These are phyloP conservation scores for Macaria liturata DNA, from an alignment of 2,888 invertebrate genomes.

Conservation along the genomic window DNA sequence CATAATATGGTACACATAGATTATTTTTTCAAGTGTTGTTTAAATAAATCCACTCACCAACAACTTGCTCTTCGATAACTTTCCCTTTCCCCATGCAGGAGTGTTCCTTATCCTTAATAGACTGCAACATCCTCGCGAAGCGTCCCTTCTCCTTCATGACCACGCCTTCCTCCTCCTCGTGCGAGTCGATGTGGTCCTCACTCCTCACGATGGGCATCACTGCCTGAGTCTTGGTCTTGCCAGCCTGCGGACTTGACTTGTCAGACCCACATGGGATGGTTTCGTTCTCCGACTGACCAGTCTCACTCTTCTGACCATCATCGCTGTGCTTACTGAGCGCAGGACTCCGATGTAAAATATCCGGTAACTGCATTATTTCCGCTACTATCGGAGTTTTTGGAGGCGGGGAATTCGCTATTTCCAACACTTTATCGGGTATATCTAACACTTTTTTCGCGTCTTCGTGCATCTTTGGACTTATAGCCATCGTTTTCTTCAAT, in stretches of 20 bases:
- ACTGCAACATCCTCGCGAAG: slow-evolving; percentile 70
- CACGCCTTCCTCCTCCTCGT: slow-evolving; percentile 60
- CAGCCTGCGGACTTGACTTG: slow-evolving; percentile 73
- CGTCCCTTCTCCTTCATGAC: slow-evolving; percentile 72
- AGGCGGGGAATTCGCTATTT: slow-evolving; percentile 68
- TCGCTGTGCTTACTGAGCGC: slow-evolving; percentile 71
- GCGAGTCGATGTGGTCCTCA: slow-evolving; percentile 67
- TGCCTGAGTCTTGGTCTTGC: slow-evolving; percentile 75
- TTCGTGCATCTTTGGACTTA: slow-evolving; percentile 55
- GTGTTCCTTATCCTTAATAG: slow-evolving; percentile 72
- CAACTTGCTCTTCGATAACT: slow-evolving; percentile 73
- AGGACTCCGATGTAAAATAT: slow-evolving; percentile 69
- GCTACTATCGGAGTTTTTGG: slow-evolving; percentile 73
- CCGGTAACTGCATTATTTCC: slow-evolving; percentile 69
- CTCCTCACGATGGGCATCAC: slow-evolving; percentile 77
- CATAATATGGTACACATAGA: no score
- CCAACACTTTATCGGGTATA: slow-evolving; percentile 62
- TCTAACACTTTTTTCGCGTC: slow-evolving; percentile 60
- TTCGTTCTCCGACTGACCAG: slow-evolving; percentile 75
- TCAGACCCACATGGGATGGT: slow-evolving; percentile 77
- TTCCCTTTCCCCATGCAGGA: slow-evolving; percentile 79
- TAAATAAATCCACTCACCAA: slow-evolving; percentile 52
- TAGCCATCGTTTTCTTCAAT: slow-evolving; percentile 60
- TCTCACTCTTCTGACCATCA: slow-evolving; percentile 72
- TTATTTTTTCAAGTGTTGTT: neutral